Conservation (phyloP, 2,888 invertebrate genomes). For the Megalurothrips usitatus region DNA sequence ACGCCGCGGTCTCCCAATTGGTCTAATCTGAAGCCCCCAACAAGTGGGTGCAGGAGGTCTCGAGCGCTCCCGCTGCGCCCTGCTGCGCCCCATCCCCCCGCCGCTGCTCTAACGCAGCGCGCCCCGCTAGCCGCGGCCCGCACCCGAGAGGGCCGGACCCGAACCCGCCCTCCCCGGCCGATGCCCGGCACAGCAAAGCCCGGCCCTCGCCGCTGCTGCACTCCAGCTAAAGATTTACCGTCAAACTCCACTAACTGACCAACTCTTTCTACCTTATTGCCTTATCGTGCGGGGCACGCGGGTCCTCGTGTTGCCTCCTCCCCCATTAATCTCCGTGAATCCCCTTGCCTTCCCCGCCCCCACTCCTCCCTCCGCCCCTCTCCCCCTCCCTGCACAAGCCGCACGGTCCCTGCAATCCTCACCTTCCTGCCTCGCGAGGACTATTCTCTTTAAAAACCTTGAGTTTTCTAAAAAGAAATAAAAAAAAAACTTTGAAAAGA, state of each 20-base stretch:
- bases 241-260: constrained; percentile 12
- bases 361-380: no score
- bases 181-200: no score
- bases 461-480: no score
- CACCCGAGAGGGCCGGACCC: no score
- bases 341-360: not conserved
- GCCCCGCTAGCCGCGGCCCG: no score
- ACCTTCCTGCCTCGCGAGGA: no score
- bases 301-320: not conserved
- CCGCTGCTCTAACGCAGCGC: not conserved
- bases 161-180: not conserved
- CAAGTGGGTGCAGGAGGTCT: not conserved
- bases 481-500: no score
- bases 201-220: not conserved
- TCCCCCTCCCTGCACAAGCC: no score
- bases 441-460: no score
- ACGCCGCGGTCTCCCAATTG: not conserved
- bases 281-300: not conserved
- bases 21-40: constrained; percentile 10
- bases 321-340: not conserved
- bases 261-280: constrained; percentile 7
- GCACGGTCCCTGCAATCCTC: no score
- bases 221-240: constrained; percentile 1
- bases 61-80: not conserved
- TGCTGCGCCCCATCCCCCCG: no score